A percentile compares a stretch with the other conserved stretches of the same genome.
phyloP scores from a whole-genome alignment of 2,888 invertebrate species.

The Eristalis intricaria region DNA sequence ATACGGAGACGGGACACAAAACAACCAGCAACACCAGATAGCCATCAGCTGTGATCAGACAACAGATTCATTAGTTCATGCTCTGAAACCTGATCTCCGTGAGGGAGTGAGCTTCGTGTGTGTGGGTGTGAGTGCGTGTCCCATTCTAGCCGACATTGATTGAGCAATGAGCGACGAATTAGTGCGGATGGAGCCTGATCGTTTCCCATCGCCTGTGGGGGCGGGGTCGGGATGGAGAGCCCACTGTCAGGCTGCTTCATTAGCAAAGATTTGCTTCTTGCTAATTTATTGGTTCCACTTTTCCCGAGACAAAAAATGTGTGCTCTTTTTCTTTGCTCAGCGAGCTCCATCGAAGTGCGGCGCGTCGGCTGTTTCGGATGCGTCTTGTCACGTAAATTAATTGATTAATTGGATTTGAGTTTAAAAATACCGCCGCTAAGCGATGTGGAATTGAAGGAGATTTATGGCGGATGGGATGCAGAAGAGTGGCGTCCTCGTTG shows the following conservation, averaged over 20 bases:
- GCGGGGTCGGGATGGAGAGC: background rate
- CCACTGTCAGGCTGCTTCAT: conserved; percentile 34
- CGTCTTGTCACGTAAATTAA: conserved; percentile 11
- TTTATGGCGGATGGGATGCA: conserved; percentile 1
- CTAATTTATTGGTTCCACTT: conserved; percentile 20
- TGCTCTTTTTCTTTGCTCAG: background rate
- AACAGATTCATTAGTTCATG: conserved; percentile 53
- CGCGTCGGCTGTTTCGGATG: background rate
- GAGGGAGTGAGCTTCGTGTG: background rate
- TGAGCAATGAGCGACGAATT: conserved; percentile 40
- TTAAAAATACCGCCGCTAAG: background rate
- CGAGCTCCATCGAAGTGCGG: background rate
- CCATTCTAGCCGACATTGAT: conserved; percentile 11
- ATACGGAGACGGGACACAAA: conserved; percentile 1
- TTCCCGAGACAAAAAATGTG: background rate
- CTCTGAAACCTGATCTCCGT: conserved; percentile 37
- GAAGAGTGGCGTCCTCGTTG: background rate
- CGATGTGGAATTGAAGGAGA: conserved; percentile 9
- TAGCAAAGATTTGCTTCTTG: conserved; percentile 23
- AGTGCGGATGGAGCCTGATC: conserved; percentile 25
- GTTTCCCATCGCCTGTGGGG: background rate
- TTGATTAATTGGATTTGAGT: conserved; percentile 13
- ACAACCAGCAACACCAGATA: conserved; percentile 23
- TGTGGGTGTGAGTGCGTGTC: conserved; percentile 4
- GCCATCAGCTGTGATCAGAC: conserved; percentile 49